Evolutionary conservation across 2,113 vertebrate genomes (phyloP), one percentile per base, ranked within the genome.

Genomic region (Pithys albifrons): DNA sequence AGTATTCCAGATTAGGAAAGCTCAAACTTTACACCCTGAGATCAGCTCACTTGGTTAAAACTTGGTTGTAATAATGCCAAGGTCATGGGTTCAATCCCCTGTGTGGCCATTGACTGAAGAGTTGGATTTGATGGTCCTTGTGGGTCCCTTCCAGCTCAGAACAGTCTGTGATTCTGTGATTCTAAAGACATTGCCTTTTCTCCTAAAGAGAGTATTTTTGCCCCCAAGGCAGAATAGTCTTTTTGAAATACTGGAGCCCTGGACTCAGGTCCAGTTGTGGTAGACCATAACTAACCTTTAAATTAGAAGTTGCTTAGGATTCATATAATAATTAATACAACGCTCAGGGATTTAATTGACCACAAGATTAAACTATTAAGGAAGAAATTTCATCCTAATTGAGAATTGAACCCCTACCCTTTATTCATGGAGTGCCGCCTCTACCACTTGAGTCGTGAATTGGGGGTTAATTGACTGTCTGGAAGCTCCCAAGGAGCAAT

Each of bases 401-500:
- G 92, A 96, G 89, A 72, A 83, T 78, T 95, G 89, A 95, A 97
- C 88, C 59, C 81, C 35, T 96, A 96, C 85, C 85, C 92, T 96
- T 96, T 95, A 77, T 96, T 83, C 95, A 93, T 65, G 66, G 91
- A 94, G 55, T 39, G 76, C 31, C 54, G 86, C 86, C 95, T 93
- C 92, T 96, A 93, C 91, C 73, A 52, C 85, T 93, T 93, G 87
- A 96, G 70, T 95, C 39, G 2, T 93, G 84, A 97, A 94, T 94
- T 94, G 78, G 70, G 84, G 84, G 88, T 96, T 97, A 97, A 97
- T 96, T 95, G 72, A 95, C 94, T 97, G 85, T 61, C 80, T 95
- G 83, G 71, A 92, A 83, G 76, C 85, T 96, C 92, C 93, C 89
- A 82, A 91, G 87, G 85, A 96, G 84, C 95, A 95, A 97, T 96